Percentiles rank a stretch among this genome's conserved stretches.
Evolutionary conservation across 2,888 invertebrate species (phyloP).

Genomic region (Mesochorus sp.): DNA sequence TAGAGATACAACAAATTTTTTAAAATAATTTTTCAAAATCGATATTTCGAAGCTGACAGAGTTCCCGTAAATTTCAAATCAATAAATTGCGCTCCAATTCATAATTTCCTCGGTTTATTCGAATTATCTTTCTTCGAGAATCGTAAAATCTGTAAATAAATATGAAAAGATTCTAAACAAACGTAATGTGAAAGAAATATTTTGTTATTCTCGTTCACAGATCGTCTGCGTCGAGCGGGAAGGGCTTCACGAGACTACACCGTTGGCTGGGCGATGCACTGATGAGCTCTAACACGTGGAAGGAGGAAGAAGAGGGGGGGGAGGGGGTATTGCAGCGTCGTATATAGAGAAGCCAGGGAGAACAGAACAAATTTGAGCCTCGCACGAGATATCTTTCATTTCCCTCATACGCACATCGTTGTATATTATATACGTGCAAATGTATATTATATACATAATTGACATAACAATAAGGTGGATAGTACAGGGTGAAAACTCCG

Average conservation of each 20-base stretch:
- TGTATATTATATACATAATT: constrained; percentile 34
- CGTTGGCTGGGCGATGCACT: constrained; percentile 85
- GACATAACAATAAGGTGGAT: constrained; percentile 37
- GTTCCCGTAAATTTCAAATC: no score
- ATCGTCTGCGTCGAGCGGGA: constrained; percentile 90
- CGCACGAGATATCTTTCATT: constrained; percentile 55
- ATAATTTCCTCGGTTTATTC: no score
- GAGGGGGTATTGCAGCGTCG: constrained; percentile 35
- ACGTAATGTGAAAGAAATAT: constrained; percentile 20
- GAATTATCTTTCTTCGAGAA: no score
- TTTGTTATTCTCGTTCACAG: constrained; percentile 83
- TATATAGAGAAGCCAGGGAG: constrained; percentile 52
- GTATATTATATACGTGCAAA: constrained; percentile 16
- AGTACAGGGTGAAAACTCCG: neutral
- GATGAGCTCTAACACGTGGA: constrained; percentile 64
- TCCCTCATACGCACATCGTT: constrained; percentile 52
- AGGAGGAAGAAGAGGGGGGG: constrained; percentile 38
- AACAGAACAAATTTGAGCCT: constrained; percentile 58
- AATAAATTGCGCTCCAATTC: no score
- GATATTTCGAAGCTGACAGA: no score
- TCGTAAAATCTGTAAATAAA: neutral
- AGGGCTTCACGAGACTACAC: constrained; percentile 92
- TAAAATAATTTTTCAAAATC: no score
- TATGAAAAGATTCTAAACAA: neutral
- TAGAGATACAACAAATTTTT: no score